Evolutionary conservation across 2,888 invertebrate species (phyloP), one percentile per base, ranked within the genome.

Genomic region (Parnassius glacialis): DNA sequence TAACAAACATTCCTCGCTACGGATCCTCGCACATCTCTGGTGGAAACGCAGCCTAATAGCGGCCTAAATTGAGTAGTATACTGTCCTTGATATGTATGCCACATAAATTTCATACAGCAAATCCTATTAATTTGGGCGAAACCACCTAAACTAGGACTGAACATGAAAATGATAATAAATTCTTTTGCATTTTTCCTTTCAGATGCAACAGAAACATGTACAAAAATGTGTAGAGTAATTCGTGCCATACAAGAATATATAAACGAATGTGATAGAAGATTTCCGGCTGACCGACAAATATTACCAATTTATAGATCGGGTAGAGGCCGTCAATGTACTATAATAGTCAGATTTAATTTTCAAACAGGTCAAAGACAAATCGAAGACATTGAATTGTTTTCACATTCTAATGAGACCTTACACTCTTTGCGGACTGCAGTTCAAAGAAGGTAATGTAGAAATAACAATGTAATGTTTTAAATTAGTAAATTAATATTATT

Each of bases 221-320:
- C 88, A 67, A 85, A 96, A 85, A 97, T 98, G 95, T 97, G 97
- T 84, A 94, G 98, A 70, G 96, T 99, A 61, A 94, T 99, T 85
- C 96, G 97, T 87, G 98, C 98, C 77, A 93, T 99, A 77, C 96
- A 97, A 83, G 98, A 98, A 90, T 99, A 99, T 83, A 95, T 99
- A 67, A 96, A 96, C 74, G 98, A 98, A 90, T 98, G 98, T 92
- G 98, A 98, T 92, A 94, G 95, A 73, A 94, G 95, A 68, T 97
- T 95, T 87, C 94, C 95, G 56, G 96, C 96, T 48, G 98, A 99
- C 83, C 93, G 99, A 68, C 95, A 96, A 78, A 95, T 97, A 75
- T 91, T 98, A 74, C 98, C 98, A 34, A 94, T 98, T 65, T 96
- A 96, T 78, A 95, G 98, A 78, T 97, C 98, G 10, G 96, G 96